Percentiles rank a stretch among this genome's conserved stretches.
Conservation (phyloP, 1,140 invertebrate species). For the Nebria ingens region DNA sequence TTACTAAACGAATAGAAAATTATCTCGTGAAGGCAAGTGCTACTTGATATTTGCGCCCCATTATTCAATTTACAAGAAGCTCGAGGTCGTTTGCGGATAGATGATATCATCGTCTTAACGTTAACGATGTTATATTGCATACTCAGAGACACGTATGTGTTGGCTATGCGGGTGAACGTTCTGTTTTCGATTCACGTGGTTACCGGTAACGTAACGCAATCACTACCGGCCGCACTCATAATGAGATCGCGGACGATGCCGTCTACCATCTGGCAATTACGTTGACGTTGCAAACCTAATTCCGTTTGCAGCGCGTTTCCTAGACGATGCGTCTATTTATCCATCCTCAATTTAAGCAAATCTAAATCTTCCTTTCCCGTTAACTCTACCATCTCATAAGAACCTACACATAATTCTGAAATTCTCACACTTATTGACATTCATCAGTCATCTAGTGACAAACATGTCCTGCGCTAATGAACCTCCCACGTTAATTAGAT, state of each 20-base stretch:
- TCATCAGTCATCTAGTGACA: no score
- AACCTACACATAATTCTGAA: no score
- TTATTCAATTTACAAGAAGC: no score
- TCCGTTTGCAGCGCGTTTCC: neutral
- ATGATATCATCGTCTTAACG: no score
- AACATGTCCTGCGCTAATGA: neutral
- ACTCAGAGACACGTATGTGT: neutral
- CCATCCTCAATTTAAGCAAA: neutral
- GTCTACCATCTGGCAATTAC: conserved; percentile 1
- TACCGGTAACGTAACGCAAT: neutral
- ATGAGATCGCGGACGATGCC: neutral
- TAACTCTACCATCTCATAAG: no score
- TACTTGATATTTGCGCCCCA: no score
- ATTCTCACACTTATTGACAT: no score
- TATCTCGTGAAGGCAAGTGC: no score
- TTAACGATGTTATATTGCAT: neutral
- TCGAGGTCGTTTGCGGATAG: no score
- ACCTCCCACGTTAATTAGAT: neutral
- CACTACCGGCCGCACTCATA: conserved; percentile 1
- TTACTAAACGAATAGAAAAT: no score
- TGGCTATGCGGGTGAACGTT: neutral
- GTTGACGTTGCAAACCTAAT: conserved; percentile 6
- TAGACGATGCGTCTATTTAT: neutral
- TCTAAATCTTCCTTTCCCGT: no score
- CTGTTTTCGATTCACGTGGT: neutral